Base-by-base conservation (phyloP, 1,140 invertebrate genomes). In the Diuraphis noxia region DNA sequence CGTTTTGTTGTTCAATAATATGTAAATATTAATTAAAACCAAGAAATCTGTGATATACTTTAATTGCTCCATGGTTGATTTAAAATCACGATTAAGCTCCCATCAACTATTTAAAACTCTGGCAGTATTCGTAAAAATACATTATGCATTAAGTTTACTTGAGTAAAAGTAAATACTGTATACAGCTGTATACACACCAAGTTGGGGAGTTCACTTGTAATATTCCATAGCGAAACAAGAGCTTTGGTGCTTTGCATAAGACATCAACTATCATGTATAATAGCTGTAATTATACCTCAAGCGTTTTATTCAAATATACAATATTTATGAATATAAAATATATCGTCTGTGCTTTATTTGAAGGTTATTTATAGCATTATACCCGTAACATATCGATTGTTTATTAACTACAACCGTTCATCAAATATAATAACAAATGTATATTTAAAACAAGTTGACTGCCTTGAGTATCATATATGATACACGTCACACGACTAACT, bases 211-310 rank as follows among this genome's bases (percentile, higher is more conserved):
- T 46, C 43, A 46, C 8, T 49, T 85, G n/a, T 21, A 21, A 85
- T 84, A 84, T 84, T 84, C 82, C 6, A 46, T n/a, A 8, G 17
- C 21, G 6, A n/a, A 34, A 43, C 30, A 85, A 49, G 41, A 46
- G 84, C 46, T 63, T 63, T n/a, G 56, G 56, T 17, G 30, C n/a
- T 85, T 46, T 85, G n/a, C 84, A 85, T 46, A 46, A 85, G 46
- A 85, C n/a, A 85, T 85, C 19, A 21, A 85, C 41, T 46, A 85
- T 23, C 2, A 49, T 49, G 46, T 43, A 85, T 85, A 84, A 43
- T n/a, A 13, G 43, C 17, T 43, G 2, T 40, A 40, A 81, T 40
- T 25, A 81, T 81, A 81, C 9, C 36, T 40, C 36, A 40, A 2
- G 36, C 23, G 34, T 81, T 81, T 81, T 40, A 81, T 81, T n/a